Percentiles rank a stretch among this genome's conserved stretches.
phyloP scores from a whole-genome alignment of 2,888 invertebrate species.

The Drosophila mercatorum region DNA sequence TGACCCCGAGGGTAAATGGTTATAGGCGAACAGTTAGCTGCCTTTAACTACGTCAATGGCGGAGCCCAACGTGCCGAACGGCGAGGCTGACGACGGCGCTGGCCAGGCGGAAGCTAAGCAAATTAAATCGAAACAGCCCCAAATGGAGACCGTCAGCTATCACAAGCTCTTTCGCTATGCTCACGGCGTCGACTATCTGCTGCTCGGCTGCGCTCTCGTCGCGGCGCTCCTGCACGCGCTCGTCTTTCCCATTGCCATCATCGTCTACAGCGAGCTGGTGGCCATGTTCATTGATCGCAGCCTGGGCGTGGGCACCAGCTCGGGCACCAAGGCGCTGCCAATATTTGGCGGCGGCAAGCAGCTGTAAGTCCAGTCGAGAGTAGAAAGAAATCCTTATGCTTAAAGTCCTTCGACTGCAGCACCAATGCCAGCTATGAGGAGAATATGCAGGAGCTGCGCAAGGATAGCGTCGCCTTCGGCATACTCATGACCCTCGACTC shows the following conservation, averaged over 20 bases:
- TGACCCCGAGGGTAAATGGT: conserved; percentile 68
- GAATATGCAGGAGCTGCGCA: conserved; percentile 86
- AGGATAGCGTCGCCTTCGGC: conserved; percentile 88
- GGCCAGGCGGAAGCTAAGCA: conserved; percentile 38
- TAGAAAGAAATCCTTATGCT: too few species aligned
- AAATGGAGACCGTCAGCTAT: conserved; percentile 61
- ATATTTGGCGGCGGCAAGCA: conserved; percentile 88
- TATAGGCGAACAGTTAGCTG: conserved; percentile 42
- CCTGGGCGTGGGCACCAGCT: conserved; percentile 86
- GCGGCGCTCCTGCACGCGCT: conserved; percentile 87
- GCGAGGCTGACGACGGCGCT: conserved; percentile 16
- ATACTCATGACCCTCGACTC: conserved; percentile 86
- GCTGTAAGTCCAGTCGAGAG: conserved; percentile 82
- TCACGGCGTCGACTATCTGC: conserved; percentile 86
- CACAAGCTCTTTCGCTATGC: conserved; percentile 86
- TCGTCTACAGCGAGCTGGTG: conserved; percentile 90
- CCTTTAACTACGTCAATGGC: conserved; percentile 36
- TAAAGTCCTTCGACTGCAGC: conserved; percentile 60
- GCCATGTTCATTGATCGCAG: conserved; percentile 88
- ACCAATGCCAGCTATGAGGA: conserved; percentile 86
- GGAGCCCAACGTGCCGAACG: conserved; percentile 28
- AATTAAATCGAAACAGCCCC: conserved; percentile 27
- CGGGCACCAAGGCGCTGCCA: conserved; percentile 86
- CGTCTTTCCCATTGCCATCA: conserved; percentile 88
- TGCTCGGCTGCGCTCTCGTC: conserved; percentile 86